phyloP scores from a whole-genome alignment of 2,888 invertebrate species.

The Drosophila ezoana region DNA sequence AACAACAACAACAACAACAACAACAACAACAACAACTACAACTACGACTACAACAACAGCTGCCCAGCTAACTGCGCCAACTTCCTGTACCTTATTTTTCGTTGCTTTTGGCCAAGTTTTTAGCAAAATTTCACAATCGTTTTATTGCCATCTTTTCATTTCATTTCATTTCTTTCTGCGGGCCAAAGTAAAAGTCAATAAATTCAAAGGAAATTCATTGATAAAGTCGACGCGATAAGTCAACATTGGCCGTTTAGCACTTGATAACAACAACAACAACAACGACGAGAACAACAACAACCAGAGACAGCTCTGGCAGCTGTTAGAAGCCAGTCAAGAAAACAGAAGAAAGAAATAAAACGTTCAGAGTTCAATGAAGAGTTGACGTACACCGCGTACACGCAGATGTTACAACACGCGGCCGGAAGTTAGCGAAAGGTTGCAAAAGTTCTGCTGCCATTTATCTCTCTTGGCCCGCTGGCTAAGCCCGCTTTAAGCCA shows the following conservation, averaged over 20 bases:
- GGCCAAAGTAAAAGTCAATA: conserved; percentile 74
- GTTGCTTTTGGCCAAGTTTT: conserved; percentile 4
- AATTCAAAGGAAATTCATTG: conserved; percentile 76
- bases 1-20: conserved; percentile 14
- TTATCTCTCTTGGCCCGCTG: background rate
- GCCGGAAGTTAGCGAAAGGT: conserved; percentile 79
- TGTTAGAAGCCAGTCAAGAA: conserved; percentile 48
- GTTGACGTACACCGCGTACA: conserved; percentile 21
- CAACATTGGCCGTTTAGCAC: conserved; percentile 55
- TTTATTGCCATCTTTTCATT: conserved; percentile 47
- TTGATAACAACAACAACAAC: conserved; percentile 49
- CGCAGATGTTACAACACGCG: conserved; percentile 76
- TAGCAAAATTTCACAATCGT: conserved; percentile 33
- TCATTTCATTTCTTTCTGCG: conserved; percentile 47
- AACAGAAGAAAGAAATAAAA: conserved; percentile 1
- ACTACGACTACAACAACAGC: conserved; percentile 16
- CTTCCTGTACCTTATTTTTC: conserved; percentile 45
- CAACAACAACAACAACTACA: background rate
- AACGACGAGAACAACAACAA: conserved; percentile 29
- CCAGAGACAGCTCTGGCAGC: conserved; percentile 37
- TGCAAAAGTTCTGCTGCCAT: conserved; percentile 44
- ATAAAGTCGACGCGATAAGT: conserved; percentile 67
- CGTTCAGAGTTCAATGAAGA: conserved; percentile 16
- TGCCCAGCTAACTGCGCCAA: conserved; percentile 44
- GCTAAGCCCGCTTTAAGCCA: too few species aligned